Base-by-base conservation (phyloP, 53 echinoderm and acorn worm genomes). In the Holothuria scabra region DNA sequence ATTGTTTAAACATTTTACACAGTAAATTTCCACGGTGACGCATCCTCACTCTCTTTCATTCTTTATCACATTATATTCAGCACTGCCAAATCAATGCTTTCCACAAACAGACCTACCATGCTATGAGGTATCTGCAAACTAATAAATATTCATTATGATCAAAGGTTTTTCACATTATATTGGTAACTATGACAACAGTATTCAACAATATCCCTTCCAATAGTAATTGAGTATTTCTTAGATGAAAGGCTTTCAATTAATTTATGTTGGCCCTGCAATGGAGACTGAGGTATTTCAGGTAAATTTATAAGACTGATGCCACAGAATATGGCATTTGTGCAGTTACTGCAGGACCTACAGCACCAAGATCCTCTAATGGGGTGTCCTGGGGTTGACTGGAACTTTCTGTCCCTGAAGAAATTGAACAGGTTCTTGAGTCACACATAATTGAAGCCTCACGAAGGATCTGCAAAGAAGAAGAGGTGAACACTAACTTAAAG, bases 281-380 rank as follows among this genome's bases (percentile, higher is more conserved):
- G 14, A 52, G 18, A 18, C 18, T 52, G 52, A 52, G 52, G 52
- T 52, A 52, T 52, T 52, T 52, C 52, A 52, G 52, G 18, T 52
- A 18, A 52, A 52, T 64, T 64, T 64, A 64, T 16, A 64, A 64
- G 31, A 79, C 59, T 3, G 79, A 79, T 16, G 79, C 79, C 8
- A 79, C 57, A 29, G 79, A 58, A 59, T 79, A 79, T 23, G 79
- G 79, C 30, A 19, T 48, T 32, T 57, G 79, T 59, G 10, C 7
- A 0, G 41, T 41, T 8, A 79, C 33, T 56, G 89, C 84, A 28
- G 89, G 89, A 25, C 89, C 89, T 34, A 89, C 89, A 1, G 89
- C 89, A 28, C 89, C 89, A 7, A 84, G 79, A 12, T 52, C 64
- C 1, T 56, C 67, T 3, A 29, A n/a, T 26, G 78, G 84, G 2